Conservation (phyloP, 2,113 vertebrate genomes). For the Galbula dea region DNA sequence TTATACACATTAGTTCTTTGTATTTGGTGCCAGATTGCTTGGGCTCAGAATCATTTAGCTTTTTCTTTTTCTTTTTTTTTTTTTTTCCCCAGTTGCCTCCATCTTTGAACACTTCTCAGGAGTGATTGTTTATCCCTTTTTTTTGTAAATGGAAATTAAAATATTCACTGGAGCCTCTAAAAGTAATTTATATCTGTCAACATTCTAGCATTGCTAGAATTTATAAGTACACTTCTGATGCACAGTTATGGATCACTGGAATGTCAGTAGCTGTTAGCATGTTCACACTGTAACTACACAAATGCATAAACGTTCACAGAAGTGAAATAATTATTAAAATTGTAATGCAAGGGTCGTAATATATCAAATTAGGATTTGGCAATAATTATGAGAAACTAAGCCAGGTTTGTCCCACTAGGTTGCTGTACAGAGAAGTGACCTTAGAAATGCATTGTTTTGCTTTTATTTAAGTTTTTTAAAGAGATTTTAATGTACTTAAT, state of each 20-base stretch:
- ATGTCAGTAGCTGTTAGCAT: fast-evolving
- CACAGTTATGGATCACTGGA: background rate
- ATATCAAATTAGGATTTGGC: background rate
- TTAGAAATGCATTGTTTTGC: background rate
- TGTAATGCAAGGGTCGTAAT: background rate
- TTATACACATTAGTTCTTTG: background rate
- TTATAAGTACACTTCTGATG: background rate
- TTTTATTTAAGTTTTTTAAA: background rate
- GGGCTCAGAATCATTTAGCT: background rate
- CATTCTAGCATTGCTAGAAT: background rate
- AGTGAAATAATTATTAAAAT: background rate
- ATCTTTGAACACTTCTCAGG: background rate
- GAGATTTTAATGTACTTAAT: background rate
- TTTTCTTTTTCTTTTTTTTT: background rate
- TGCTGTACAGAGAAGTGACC: background rate
- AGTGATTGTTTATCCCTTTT: background rate
- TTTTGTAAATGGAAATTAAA: too few species aligned
- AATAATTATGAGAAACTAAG: background rate
- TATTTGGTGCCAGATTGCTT: background rate
- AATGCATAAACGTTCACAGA: background rate
- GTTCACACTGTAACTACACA: background rate
- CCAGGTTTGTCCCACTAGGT: background rate
- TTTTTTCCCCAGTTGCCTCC: background rate
- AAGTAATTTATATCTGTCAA: background rate
- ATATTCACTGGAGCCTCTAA: too few species aligned